phyloP scores from a whole-genome alignment of 2,113 vertebrate genomes.

The Elephas maximus region DNA sequence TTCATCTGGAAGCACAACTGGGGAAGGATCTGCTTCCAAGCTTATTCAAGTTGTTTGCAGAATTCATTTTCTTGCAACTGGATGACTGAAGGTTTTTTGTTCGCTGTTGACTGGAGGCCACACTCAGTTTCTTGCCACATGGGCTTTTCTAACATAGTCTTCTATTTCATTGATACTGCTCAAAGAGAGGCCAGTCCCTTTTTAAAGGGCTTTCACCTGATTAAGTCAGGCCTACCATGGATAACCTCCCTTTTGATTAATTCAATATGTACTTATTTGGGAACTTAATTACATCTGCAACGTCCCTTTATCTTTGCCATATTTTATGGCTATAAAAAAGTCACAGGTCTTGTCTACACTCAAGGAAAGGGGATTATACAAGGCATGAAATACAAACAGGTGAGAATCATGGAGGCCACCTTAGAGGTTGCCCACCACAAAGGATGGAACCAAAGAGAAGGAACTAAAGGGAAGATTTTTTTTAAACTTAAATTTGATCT shows the following conservation, averaged over 20 bases:
- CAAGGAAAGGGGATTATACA: not conserved
- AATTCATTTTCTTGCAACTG: constrained; percentile 46
- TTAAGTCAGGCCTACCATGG: not conserved
- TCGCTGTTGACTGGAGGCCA: not conserved
- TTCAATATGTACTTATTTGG: not conserved
- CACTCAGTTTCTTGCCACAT: not conserved
- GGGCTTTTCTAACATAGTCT: not conserved
- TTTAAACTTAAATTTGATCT: not conserved
- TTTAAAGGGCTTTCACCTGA: not conserved
- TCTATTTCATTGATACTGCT: not conserved
- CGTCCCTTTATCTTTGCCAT: constrained; percentile 10
- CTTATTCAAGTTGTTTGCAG: not conserved
- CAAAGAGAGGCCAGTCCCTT: not conserved
- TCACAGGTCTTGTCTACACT: not conserved
- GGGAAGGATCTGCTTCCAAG: not conserved
- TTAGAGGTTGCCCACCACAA: not conserved
- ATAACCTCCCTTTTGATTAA: constrained; percentile 15
- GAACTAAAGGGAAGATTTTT: too few species aligned
- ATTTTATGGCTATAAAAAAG: constrained; percentile 5
- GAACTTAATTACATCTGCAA: constrained; percentile 40
- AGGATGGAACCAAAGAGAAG: not conserved
- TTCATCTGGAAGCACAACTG: not conserved
- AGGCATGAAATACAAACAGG: not conserved
- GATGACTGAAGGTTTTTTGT: not conserved
- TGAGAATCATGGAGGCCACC: not conserved